phyloP scores from a whole-genome alignment of 2,113 vertebrate genomes.

The Chelonoidis abingdonii region DNA sequence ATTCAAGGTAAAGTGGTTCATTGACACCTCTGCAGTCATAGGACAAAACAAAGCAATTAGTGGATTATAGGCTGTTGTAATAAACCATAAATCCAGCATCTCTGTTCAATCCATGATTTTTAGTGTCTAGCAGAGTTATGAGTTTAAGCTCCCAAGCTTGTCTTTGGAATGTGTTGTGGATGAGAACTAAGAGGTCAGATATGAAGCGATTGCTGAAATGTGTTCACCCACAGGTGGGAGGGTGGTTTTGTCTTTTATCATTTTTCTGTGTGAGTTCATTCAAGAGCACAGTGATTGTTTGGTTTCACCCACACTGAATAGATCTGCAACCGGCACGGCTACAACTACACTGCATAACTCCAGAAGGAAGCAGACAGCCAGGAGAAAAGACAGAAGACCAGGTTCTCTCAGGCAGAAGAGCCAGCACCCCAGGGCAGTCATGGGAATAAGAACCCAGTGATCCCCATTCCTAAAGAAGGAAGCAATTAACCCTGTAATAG shows the following conservation, averaged over 20 bases:
- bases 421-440: accelerated
- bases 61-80: background rate
- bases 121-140: background rate
- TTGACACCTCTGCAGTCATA: background rate
- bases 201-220: background rate
- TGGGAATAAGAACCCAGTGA: background rate
- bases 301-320: background rate
- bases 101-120: background rate
- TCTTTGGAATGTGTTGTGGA: background rate
- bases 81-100: background rate
- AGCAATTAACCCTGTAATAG: background rate
- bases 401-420: background rate
- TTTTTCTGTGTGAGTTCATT: background rate
- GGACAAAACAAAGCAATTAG: background rate
- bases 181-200: background rate
- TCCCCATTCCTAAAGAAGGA: background rate
- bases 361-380: background rate
- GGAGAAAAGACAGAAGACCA: background rate
- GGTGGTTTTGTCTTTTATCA: background rate
- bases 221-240: background rate
- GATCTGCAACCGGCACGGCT: background rate
- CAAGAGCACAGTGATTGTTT: background rate
- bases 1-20: background rate
- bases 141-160: background rate
- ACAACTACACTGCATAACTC: background rate